Evolutionary conservation across 2,888 invertebrate genomes (phyloP), one percentile per base, ranked within the genome.

Genomic region (Limnephilus rhombicus): DNA sequence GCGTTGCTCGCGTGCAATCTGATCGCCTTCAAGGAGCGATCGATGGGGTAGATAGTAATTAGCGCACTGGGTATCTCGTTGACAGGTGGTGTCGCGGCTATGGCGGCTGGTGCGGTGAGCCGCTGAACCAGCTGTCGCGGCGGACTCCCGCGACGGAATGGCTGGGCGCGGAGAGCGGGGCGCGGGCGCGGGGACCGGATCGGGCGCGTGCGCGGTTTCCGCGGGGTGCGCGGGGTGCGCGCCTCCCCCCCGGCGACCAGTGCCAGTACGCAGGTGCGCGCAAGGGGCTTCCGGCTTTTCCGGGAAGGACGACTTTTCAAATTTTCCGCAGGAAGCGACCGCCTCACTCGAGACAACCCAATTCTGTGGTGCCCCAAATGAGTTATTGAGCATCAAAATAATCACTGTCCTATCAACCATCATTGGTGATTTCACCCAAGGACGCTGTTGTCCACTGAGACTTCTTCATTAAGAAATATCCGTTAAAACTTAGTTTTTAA

Each of bases 71-170:
- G 80, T 80, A 53, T 88, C 81, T 83, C 83, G 90, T 24, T 92
- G 92, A 87, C 92, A 90, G 92, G 68, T 82, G 92, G 68, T n/a
- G 90, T 31, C 85, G 34, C 53, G 89, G 13, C n/a, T 34, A 45
- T 68, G 88, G 91, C 91, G 82, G 89, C 91, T 37, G 93, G 93
- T 93, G 93, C 92, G 92, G 94, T 85, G 85, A 91, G 92, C 90
- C 94, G 94, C 92, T 92, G 89, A 93, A 93, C 92, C 91, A 93
- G 94, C 94, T 94, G 93, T 94, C 94, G 94, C 94, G 94, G 94
- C 94, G 94, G 93, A 92, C 93, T 94, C 94, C 94, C 94, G 94
- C 94, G 93, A 94, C 94, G 94, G 93, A 94, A 94, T 94, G 94
- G 92, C 94, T 93, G 93, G 94, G 94, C 93, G 91, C 82, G 68